Evolutionary conservation across 2,113 vertebrate genomes (phyloP), one percentile per base, ranked within the genome.

Genomic region (Eulacestoma nigropectus): DNA sequence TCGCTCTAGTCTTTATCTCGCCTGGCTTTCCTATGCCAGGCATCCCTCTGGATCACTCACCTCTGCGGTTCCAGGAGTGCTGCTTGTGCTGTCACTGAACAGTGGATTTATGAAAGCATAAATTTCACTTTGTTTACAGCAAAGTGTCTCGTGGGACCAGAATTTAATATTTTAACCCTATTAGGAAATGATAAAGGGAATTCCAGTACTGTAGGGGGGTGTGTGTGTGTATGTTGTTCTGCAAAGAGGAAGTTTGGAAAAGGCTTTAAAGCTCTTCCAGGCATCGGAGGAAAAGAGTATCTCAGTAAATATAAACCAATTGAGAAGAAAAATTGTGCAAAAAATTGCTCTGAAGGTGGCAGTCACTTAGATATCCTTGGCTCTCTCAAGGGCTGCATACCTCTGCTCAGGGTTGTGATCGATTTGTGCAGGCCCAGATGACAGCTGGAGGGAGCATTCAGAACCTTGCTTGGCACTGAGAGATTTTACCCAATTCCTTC

Each of bases 201-300:
- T n/a, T 52, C 12, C 3, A 5, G 46, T 56, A 29, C 18, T 59
- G 35, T 19, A 42, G 17, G 5, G 3, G 7, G 3, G 1, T 13
- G 44, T 1, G 2, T 16, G 9, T 11, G 23, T 20, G 22, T 32
- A 14, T 37, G 18, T 35, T 46, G 20, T 72, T 87, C 53, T 46
- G 32, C 46, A 76, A 87, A 82, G 47, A 3, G 19, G 12, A 73
- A n/a, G 4, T 26, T 12, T 89, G 69, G 30, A 64, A 82, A 91
- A 44, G 9, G 9, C 25, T 85, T 72, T 49, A 60, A 76, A 79
- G 13, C 10, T 85, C 22, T 72, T 67, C 33, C 52, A 64, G 81
- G 30, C 29, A 37, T 60, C 2, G 1, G 67, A 90, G 41, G 22
- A 65, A 76, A 79, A 55, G 2, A 76, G 16, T 20, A 2, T 21